A percentile compares a stretch with the other conserved stretches of the same genome.
These are phyloP conservation scores for Callaeas wilsoni DNA, from an alignment of 2,113 vertebrate genomes.

Conservation along the genomic window DNA sequence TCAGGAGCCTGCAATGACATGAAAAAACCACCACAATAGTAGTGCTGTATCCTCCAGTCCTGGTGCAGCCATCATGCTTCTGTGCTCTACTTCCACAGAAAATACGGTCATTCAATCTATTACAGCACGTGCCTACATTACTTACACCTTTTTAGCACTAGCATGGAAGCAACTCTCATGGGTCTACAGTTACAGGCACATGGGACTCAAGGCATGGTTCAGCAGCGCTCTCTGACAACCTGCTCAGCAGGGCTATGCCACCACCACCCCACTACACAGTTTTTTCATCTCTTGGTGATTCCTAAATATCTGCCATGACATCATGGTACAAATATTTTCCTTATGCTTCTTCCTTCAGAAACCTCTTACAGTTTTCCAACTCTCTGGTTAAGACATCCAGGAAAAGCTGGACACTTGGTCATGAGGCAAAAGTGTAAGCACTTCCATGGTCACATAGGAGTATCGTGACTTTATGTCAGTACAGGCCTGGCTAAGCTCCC, in stretches of 20 bases:
- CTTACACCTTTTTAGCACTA: background rate
- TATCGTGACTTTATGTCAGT: background rate
- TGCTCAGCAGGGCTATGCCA: background rate
- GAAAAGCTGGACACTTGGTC: background rate
- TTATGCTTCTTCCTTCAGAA: background rate
- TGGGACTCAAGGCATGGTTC: background rate
- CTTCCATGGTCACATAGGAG: background rate
- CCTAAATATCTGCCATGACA: background rate
- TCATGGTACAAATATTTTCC: background rate
- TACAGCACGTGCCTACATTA: background rate
- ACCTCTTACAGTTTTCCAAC: background rate
- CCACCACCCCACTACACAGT: background rate
- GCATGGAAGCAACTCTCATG: background rate
- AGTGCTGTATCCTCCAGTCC: background rate
- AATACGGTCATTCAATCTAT: background rate
- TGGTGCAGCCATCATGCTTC: background rate
- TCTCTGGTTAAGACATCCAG: background rate
- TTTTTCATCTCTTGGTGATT: background rate
- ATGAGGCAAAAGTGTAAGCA: background rate
- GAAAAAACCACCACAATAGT: background rate
- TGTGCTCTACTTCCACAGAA: background rate
- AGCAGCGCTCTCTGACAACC: background rate
- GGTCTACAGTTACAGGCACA: accelerated
- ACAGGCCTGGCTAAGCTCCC: background rate
- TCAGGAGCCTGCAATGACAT: background rate